These are phyloP conservation scores for Osmerus mordax DNA, from an alignment of 2,113 vertebrate genomes.

Conservation along the genomic window DNA sequence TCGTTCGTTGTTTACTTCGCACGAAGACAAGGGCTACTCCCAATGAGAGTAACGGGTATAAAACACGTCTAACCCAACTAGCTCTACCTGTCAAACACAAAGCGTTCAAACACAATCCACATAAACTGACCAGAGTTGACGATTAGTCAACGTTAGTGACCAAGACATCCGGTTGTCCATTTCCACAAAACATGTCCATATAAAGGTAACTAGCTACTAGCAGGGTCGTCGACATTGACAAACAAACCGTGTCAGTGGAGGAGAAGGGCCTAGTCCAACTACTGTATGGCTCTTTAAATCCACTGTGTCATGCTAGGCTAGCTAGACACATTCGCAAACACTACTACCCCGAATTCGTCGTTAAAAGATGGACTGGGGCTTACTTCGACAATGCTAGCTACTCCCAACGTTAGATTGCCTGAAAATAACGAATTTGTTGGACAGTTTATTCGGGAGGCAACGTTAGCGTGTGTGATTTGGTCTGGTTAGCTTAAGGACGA, in stretches of 20 bases:
- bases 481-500: not conserved
- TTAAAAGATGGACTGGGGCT: no score
- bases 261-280: constrained; percentile 72
- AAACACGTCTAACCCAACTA: not conserved
- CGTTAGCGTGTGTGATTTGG: no score
- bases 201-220: no score
- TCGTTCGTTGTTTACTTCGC: not conserved
- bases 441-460: no score
- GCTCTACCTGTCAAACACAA: not conserved
- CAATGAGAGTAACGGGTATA: not conserved
- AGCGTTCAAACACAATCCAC: not conserved
- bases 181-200: no score
- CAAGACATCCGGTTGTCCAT: no score
- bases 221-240: not conserved
- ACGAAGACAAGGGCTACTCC: not conserved
- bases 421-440: no score
- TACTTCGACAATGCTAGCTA: not conserved
- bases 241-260: constrained; percentile 1
- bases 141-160: no score
- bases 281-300: constrained; percentile 63
- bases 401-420: not conserved
- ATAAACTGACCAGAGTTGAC: no score
- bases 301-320: constrained; percentile 75
- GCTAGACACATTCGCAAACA: not conserved
- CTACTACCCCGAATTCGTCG: no score